Conservation (phyloP, 2,113 vertebrate genomes). For the Pleuronectes platessa region DNA sequence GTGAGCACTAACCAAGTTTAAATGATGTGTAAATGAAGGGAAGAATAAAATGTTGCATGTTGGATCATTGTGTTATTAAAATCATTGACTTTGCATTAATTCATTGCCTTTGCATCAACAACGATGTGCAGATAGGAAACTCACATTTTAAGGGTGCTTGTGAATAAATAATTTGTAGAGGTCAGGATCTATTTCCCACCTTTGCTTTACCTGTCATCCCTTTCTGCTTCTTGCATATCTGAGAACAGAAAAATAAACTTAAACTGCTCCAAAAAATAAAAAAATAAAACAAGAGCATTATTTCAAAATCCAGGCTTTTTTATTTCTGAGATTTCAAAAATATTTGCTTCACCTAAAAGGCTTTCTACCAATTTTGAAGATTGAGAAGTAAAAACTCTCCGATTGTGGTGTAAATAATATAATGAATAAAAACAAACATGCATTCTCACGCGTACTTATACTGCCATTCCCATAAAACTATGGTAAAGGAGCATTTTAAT, state of each 20-base stretch:
- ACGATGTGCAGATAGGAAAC: conserved; percentile 1
- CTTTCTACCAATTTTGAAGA: neutral
- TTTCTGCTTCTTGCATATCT: neutral
- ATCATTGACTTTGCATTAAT: neutral
- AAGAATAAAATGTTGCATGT: neutral
- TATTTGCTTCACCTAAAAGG: neutral
- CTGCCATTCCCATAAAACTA: conserved; percentile 28
- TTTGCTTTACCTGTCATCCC: neutral
- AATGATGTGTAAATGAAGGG: too few species aligned
- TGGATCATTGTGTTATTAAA: neutral
- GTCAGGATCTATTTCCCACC: neutral
- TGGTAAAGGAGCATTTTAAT: conserved; percentile 47
- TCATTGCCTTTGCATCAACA: neutral
- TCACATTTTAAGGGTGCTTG: neutral
- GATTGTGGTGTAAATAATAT: conserved; percentile 44
- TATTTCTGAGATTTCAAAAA: conserved; percentile 13
- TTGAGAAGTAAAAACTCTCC: neutral
- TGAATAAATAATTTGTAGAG: neutral
- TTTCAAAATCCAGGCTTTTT: neutral
- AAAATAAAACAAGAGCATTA: conserved; percentile 2
- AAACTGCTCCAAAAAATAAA: conserved; percentile 17
- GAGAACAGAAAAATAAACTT: conserved; percentile 1
- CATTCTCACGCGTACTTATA: conserved; percentile 18
- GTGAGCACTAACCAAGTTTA: neutral
- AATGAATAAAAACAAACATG: conserved; percentile 11